These are phyloP conservation scores for Geopemphigus sp. DNA, from an alignment of 1,140 invertebrate genomes.

Conservation along the genomic window DNA sequence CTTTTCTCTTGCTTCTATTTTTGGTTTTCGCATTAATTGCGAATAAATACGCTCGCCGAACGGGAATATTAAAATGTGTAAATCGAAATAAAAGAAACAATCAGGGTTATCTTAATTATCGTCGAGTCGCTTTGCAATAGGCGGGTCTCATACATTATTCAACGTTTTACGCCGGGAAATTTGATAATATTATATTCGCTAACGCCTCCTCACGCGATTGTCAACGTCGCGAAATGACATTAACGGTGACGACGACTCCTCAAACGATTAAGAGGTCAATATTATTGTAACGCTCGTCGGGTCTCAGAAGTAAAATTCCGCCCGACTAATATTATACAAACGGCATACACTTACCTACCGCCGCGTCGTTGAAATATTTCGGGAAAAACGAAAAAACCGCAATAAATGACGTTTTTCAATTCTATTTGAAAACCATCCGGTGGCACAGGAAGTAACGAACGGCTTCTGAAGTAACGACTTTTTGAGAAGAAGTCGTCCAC, in stretches of 20 bases:
- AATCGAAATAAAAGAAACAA: neutral
- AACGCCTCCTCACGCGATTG: conserved; percentile 6
- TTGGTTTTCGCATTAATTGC: neutral
- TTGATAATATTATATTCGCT: conserved; percentile 14
- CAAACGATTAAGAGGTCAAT: conserved; percentile 8
- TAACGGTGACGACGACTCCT: conserved; percentile 3
- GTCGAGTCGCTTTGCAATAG: neutral
- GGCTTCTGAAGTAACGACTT: too few species aligned
- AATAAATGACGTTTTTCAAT: too few species aligned
- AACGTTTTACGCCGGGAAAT: conserved; percentile 2
- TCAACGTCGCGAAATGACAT: conserved; percentile 23
- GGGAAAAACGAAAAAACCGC: too few species aligned
- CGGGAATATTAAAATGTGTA: neutral
- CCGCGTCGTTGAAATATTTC: too few species aligned
- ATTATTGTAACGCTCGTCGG: too few species aligned
- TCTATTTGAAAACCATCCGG: too few species aligned
- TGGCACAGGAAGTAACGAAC: too few species aligned
- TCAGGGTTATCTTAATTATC: conserved; percentile 31
- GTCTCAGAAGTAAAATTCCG: conserved; percentile 24
- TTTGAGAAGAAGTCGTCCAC: too few species aligned
- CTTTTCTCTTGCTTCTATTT: neutral
- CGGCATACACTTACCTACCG: too few species aligned
- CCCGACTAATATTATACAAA: too few species aligned
- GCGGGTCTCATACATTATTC: conserved; percentile 35
- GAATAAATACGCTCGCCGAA: neutral